phyloP scores from a whole-genome alignment of 2,797 vertebrate genomes.

The Selene dorsalis region DNA sequence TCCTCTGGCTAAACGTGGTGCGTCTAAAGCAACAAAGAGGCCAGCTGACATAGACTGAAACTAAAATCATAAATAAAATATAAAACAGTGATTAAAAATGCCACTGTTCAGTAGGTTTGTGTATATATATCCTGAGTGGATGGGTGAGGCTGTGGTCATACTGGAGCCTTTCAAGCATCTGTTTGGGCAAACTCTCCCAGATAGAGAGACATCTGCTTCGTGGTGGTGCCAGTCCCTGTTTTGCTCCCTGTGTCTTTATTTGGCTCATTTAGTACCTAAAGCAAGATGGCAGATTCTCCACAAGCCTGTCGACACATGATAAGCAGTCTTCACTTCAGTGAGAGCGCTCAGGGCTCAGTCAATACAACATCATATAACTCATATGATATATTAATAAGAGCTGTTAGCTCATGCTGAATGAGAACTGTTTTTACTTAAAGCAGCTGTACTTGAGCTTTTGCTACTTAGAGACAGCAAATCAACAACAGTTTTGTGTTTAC shows the following conservation, averaged over 20 bases:
- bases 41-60: neutral
- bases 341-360: slow-evolving; percentile 26
- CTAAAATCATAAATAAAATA: slow-evolving; percentile 12
- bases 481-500: neutral
- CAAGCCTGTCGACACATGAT: slow-evolving; percentile 59
- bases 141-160: slow-evolving; percentile 16
- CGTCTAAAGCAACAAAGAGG: neutral
- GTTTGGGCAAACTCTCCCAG: slow-evolving; percentile 30
- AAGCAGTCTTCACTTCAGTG: slow-evolving; percentile 47
- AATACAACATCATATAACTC: slow-evolving; percentile 5
- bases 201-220: slow-evolving; percentile 60
- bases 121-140: slow-evolving; percentile 31
- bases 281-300: slow-evolving; percentile 66
- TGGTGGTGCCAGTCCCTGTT: slow-evolving; percentile 57
- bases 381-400: slow-evolving; percentile 14
- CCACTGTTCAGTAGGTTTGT: slow-evolving; percentile 13
- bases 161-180: slow-evolving; percentile 33
- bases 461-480: neutral
- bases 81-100: slow-evolving; percentile 10
- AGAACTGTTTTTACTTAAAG: slow-evolving; percentile 10
- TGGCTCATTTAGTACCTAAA: slow-evolving; percentile 74
- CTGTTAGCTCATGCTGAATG: slow-evolving; percentile 17
- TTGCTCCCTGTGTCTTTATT: slow-evolving; percentile 59
- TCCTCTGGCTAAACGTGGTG: neutral
- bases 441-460: neutral